A percentile compares a stretch with the other conserved stretches of the same genome.
These are phyloP conservation scores for Megalops cyprinoides DNA, from an alignment of 2,797 vertebrate species.

Conservation along the genomic window DNA sequence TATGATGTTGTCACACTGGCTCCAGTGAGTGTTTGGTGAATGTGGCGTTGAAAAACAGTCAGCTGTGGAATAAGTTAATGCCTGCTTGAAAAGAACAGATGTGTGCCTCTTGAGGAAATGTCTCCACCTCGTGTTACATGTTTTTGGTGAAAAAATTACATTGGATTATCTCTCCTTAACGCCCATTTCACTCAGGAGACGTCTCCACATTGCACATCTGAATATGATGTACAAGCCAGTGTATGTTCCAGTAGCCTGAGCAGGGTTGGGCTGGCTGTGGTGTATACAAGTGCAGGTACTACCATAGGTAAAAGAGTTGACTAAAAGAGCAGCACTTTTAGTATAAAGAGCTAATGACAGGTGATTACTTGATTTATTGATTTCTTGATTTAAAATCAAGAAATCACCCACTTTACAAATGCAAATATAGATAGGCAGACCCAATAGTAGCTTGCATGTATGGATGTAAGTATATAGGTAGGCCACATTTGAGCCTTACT, in stretches of 20 bases:
- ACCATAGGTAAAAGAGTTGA: no score
- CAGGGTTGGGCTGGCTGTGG: no score
- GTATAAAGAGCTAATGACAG: no score
- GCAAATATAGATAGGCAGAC: no score
- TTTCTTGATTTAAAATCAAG: no score
- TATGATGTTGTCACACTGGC: constrained; percentile 27
- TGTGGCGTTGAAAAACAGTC: neutral
- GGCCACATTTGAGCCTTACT: no score
- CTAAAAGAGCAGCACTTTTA: no score
- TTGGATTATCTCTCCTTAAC: neutral
- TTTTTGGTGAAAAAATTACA: neutral
- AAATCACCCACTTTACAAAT: no score
- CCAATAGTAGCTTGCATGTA: no score
- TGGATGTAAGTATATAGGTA: no score
- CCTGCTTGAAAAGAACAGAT: neutral
- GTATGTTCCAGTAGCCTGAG: neutral
- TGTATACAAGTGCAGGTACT: no score
- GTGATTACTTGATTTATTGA: no score
- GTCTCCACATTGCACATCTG: neutral
- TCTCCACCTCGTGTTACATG: neutral
- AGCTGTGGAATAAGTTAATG: constrained; percentile 24
- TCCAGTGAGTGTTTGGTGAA: constrained; percentile 26
- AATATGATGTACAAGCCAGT: neutral
- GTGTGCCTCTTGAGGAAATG: neutral
- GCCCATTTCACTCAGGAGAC: neutral